Percentiles rank a stretch among this genome's conserved stretches.
These are phyloP conservation scores for Conus canariensis DNA, from an alignment of 2,888 invertebrate genomes.

Conservation along the genomic window DNA sequence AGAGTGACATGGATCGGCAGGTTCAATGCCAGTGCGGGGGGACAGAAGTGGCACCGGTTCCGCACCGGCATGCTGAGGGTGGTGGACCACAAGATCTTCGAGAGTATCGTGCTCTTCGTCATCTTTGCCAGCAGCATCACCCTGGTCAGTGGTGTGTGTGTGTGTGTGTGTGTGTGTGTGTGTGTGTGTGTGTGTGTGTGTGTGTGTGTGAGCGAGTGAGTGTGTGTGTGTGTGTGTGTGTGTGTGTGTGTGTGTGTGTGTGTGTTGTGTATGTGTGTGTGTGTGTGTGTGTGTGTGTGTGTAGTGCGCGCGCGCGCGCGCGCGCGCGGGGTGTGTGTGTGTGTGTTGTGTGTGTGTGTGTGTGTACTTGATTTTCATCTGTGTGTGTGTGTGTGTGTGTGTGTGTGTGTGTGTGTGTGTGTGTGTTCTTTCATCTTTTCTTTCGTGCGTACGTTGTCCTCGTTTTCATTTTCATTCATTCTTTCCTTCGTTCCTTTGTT, in stretches of 20 bases:
- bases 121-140: constrained; percentile 97
- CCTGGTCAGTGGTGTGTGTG: constrained; percentile 79
- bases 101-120: constrained; percentile 94
- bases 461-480: not conserved
- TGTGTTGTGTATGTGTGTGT: not conserved
- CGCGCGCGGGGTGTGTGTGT: not conserved
- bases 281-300: not conserved
- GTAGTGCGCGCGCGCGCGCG: not conserved
- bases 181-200: constrained; percentile 19
- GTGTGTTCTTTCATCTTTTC: not conserved
- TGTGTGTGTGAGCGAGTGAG: not conserved
- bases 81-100: constrained; percentile 93
- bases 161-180: constrained; percentile 13
- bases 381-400: not conserved
- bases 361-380: not conserved
- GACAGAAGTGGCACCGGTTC: constrained; percentile 64
- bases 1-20: constrained; percentile 57
- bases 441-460: not conserved
- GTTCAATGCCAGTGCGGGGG: constrained; percentile 29
- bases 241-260: not conserved
- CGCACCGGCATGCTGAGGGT: constrained; percentile 69
- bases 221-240: not conserved
- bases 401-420: not conserved
- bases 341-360: not conserved
- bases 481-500: not conserved